These are phyloP conservation scores for Champsocephalus esox DNA, from an alignment of 2,797 vertebrate species.

Conservation along the genomic window DNA sequence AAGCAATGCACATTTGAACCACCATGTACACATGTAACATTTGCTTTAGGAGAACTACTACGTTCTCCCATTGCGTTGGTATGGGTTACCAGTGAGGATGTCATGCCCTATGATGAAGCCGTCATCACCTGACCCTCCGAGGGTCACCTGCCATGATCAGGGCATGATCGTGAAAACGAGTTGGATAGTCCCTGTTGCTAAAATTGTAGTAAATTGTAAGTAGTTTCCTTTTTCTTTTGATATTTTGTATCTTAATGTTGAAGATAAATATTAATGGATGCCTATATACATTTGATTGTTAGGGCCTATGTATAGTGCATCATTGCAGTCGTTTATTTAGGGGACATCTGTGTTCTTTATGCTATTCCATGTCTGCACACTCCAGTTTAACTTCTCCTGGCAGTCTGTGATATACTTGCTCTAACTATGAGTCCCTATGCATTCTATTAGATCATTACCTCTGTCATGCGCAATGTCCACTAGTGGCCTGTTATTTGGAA, in stretches of 20 bases:
- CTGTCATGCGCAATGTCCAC: too few species aligned
- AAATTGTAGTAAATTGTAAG: constrained; percentile 80
- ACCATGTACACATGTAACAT: neutral
- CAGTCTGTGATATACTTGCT: too few species aligned
- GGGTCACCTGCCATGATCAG: constrained; percentile 76
- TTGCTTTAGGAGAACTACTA: constrained; percentile 71
- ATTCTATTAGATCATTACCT: too few species aligned
- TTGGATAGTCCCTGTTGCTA: constrained; percentile 30
- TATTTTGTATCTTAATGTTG: neutral
- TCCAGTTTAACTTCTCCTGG: too few species aligned
- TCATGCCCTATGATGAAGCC: constrained; percentile 71
- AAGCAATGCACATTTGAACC: neutral
- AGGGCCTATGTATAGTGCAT: too few species aligned
- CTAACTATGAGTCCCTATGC: too few species aligned
- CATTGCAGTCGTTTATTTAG: too few species aligned
- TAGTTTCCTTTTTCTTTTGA: neutral
- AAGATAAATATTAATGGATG: neutral
- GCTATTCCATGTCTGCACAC: too few species aligned
- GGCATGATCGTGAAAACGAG: constrained; percentile 81
- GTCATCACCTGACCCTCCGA: constrained; percentile 62
- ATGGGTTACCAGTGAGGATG: constrained; percentile 79
- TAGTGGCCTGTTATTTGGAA: too few species aligned
- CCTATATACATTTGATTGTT: too few species aligned
- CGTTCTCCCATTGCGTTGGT: constrained; percentile 78
- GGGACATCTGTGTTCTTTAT: too few species aligned